Base-by-base conservation (phyloP, 2,113 vertebrate genomes). In the Colistium nudipinnis region DNA sequence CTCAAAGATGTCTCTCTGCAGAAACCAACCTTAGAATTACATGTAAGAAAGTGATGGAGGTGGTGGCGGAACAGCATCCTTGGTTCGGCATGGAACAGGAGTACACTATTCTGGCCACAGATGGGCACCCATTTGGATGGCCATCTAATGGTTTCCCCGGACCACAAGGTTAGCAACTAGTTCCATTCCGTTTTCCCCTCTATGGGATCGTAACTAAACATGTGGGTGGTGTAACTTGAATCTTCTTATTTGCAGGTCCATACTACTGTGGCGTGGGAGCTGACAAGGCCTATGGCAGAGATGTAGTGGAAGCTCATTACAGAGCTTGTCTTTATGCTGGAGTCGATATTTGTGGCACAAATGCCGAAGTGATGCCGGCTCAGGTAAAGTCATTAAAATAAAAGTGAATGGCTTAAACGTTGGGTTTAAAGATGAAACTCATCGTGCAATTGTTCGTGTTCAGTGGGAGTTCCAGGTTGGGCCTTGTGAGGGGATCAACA, bases 31-130 rank as follows among this genome's bases (percentile, higher is more conserved):
- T 98, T 25, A 90, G 98, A 16, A 25, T 94, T 56, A 93, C 90
- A 4, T 99, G 98, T 85, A 94, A 89, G 6, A 94, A 95, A 73
- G 83, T 99, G 70, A 99, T 99, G 98, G 93, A 92, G 22, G 97
- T 96, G 96, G 95, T 97, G 51, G 74, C 71, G 43, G 94, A 95
- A 73, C 95, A 97, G 72, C 81, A 86, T 61, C 98, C 98, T 6
- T 99, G 97, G 97, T 99, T 99, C 76, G 97, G 98, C 53, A 99
- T 99, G 97, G 98, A 99, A 74, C 98, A 99, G 78, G 98, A 99
- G 74, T 99, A 99, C 47, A 97, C 97, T 7, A 93, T 99, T 12
- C 92, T 99, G 66, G 95, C 94, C 7, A 96, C 95, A 25, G 98
- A 99, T 0, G 95, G 97, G 16, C 98, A 99, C 80, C 98, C 98